phyloP scores from a whole-genome alignment of 2,113 vertebrate species.

The Anoplopoma fimbria region DNA sequence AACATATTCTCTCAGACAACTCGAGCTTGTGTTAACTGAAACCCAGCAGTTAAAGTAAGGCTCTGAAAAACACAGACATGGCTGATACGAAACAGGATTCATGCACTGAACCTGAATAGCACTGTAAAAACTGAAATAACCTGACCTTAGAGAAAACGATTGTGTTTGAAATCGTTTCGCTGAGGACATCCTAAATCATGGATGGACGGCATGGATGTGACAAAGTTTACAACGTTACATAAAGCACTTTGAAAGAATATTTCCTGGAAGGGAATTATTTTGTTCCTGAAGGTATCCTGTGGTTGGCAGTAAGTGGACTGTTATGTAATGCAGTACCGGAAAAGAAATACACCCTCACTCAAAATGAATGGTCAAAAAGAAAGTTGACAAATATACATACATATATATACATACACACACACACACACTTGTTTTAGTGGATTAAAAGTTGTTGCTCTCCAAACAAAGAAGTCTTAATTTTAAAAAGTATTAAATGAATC shows the following conservation, averaged over 20 bases:
- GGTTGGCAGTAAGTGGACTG: conserved; percentile 4
- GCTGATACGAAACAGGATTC: conserved; percentile 7
- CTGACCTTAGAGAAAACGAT: conserved; percentile 29
- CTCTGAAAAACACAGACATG: not conserved
- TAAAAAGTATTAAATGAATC: conserved; percentile 3
- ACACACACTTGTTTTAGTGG: too few species aligned
- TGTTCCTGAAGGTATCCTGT: not conserved
- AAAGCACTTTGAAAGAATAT: conserved; percentile 25
- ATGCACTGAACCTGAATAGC: not conserved
- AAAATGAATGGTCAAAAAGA: conserved; percentile 8
- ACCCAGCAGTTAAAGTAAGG: not conserved
- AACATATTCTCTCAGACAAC: not conserved
- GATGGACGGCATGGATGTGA: not conserved
- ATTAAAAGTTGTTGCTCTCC: too few species aligned
- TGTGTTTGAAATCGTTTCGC: not conserved
- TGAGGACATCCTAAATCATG: conserved; percentile 3
- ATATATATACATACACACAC: too few species aligned
- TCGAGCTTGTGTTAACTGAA: not conserved
- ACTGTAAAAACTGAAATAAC: conserved; percentile 31
- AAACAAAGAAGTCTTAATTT: not conserved
- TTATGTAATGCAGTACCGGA: not conserved
- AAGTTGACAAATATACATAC: too few species aligned
- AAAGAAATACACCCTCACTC: not conserved
- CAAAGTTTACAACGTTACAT: conserved; percentile 22
- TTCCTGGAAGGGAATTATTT: not conserved